Base-by-base conservation (phyloP, 2,888 invertebrate genomes). In the Trimorus sp. region DNA sequence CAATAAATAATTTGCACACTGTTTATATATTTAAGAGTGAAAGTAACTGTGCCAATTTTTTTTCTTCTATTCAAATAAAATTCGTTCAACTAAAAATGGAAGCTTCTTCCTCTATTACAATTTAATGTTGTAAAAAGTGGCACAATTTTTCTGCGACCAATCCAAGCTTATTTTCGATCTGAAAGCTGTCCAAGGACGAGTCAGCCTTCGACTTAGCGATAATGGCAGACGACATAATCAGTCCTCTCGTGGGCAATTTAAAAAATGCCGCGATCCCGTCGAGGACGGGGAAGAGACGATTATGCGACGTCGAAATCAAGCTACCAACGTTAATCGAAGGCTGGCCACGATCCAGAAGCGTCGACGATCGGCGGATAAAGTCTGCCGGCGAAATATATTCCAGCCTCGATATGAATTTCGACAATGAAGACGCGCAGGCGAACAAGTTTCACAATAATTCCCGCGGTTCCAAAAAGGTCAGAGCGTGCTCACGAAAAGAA, bases 401-500 rank as follows among this genome's bases (percentile, higher is more conserved):
- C 14, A n/a, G 53, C 42, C 49, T 54, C 26, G 42, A 38, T 42
- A 15, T 26, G 49, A 63, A 69, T 69, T 69, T 69, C 69, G 58
- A 58, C 58, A 69, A 69, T 69, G 48, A 56, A 56, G 51, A 42
- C 16, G 36, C 37, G 63, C 56, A 51, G 45, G 26, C 26, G 26
- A 26, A 49, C 48, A 54, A 7, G 58, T 79, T 79, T 79, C 79
- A 38, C 63, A 73, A n/a, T n/a, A n/a, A 74, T 69, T 56, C n/a
- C 12, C 38, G 54, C 42, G 79, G 51, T 36, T 68, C 62, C 11
- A 79, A 51, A 79, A 79, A 79, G 79, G 79, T 79, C 79, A 79
- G 68, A 79, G 68, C 79, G 58, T 79, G 73, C 66, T 74, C 73
- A 69, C 65, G 74, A 74, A 74, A 65, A 36, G 16, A 74, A 58